A percentile compares a stretch with the other conserved stretches of the same genome.
phyloP scores from a whole-genome alignment of 2,113 vertebrate species.

The Pampusana beccarii region DNA sequence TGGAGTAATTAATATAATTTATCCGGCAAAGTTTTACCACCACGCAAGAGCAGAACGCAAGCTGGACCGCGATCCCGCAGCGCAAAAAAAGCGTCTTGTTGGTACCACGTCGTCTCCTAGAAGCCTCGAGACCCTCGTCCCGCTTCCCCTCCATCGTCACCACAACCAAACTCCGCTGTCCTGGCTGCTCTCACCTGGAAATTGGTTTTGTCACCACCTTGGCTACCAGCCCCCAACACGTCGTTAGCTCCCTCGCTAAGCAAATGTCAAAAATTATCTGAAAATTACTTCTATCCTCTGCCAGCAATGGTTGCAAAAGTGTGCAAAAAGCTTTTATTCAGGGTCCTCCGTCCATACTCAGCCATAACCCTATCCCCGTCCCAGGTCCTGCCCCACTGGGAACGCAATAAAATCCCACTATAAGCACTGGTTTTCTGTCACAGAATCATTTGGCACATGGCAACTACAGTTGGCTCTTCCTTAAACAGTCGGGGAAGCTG shows the following conservation, averaged over 20 bases:
- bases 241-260: background rate
- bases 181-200: background rate
- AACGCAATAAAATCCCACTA: background rate
- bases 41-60: background rate
- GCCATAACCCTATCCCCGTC: background rate
- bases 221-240: background rate
- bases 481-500: background rate
- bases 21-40: background rate
- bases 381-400: background rate
- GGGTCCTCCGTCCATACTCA: background rate
- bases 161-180: background rate
- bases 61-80: background rate
- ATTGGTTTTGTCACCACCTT: constrained; percentile 8
- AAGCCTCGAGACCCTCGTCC: background rate
- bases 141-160: background rate
- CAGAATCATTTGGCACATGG: constrained; percentile 56
- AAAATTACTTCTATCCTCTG: background rate
- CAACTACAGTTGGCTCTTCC: background rate
- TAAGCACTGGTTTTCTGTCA: background rate
- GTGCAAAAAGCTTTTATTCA: background rate
- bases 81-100: background rate
- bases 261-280: background rate
- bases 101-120: background rate
- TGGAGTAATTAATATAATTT: background rate
- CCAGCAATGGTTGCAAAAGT: background rate